phyloP scores from a whole-genome alignment of 2,888 invertebrate species.

The Plebejus anna region DNA sequence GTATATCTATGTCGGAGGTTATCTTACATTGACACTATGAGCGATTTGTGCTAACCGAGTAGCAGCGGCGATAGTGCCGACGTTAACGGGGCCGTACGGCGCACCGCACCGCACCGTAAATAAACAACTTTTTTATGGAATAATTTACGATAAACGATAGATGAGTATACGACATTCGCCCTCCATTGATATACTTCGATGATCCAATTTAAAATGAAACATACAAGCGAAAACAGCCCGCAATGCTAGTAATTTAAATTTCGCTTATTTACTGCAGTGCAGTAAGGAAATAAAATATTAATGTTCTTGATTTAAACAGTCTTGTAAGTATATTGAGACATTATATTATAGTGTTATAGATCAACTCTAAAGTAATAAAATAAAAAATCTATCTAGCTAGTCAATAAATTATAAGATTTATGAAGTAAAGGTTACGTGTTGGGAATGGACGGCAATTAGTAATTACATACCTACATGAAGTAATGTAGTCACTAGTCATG shows the following conservation, averaged over 20 bases:
- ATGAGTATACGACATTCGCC: background rate
- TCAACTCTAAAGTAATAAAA: background rate
- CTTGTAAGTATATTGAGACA: background rate
- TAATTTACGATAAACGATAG: background rate
- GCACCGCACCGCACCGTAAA: background rate
- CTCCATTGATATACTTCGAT: background rate
- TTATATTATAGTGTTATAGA: background rate
- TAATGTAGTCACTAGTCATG: background rate
- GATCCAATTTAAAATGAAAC: background rate
- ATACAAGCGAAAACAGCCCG: background rate
- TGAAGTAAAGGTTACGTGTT: background rate
- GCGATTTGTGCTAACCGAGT: constrained; percentile 25
- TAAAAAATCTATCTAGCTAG: background rate
- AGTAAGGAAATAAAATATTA: background rate
- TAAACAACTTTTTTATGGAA: background rate
- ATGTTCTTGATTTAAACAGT: too few species aligned
- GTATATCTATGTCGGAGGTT: constrained; percentile 12
- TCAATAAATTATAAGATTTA: background rate
- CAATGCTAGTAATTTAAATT: background rate
- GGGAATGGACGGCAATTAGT: background rate
- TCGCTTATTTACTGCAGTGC: background rate
- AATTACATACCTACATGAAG: background rate
- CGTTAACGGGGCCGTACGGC: constrained; percentile 1
- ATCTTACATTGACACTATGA: constrained; percentile 15
- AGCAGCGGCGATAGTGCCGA: background rate